Conservation (phyloP, 2,797 vertebrate species). For the Phoeniculus purpureus region DNA sequence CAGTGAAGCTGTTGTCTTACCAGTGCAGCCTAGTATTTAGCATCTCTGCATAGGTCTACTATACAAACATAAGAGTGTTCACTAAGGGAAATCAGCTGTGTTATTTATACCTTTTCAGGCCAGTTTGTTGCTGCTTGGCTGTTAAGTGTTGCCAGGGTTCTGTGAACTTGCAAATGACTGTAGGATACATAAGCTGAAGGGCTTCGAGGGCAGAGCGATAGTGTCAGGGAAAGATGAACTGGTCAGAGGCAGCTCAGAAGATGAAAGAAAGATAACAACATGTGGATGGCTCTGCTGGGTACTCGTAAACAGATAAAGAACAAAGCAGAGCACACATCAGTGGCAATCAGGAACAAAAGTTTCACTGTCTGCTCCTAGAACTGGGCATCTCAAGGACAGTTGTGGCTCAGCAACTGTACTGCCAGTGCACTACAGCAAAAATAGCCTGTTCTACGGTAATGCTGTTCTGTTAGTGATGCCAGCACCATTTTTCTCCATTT, state of each 20-base stretch:
- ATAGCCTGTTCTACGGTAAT: background rate
- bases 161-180: background rate
- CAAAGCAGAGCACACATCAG: constrained; percentile 48
- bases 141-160: background rate
- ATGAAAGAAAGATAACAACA: constrained; percentile 48
- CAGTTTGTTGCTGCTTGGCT: background rate
- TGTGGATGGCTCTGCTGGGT: constrained; percentile 9
- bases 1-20: background rate
- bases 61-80: background rate
- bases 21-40: background rate
- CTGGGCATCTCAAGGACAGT: background rate
- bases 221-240: constrained; percentile 19
- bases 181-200: background rate
- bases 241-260: constrained; percentile 15
- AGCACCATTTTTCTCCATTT: constrained; percentile 31
- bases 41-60: background rate
- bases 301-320: constrained; percentile 41
- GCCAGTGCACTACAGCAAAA: background rate
- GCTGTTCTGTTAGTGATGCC: background rate
- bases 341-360: background rate
- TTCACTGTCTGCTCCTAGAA: background rate
- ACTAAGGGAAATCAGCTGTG: background rate
- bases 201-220: background rate
- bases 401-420: background rate
- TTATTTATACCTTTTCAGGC: background rate